These are phyloP conservation scores for Auanema sp. DNA, from an alignment of 2,888 invertebrate species.

Conservation along the genomic window DNA sequence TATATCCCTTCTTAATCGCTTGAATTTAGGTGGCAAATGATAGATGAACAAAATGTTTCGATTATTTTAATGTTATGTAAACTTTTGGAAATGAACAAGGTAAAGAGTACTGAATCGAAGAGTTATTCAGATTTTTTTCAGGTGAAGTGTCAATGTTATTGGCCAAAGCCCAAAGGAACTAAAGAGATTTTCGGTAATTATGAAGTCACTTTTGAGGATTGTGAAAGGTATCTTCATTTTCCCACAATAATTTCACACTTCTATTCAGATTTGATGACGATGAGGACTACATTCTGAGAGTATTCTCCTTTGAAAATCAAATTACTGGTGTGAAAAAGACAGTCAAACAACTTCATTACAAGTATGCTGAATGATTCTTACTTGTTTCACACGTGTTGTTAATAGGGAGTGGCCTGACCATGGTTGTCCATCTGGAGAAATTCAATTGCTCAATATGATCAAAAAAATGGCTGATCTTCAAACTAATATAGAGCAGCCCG, in stretches of 20 bases:
- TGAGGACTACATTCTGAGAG: slow-evolving; percentile 46
- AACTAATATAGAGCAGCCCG: slow-evolving; percentile 25
- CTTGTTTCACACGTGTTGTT: background rate
- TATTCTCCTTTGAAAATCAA: slow-evolving; percentile 37
- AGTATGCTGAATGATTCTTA: slow-evolving; percentile 11
- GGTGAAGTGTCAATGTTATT: slow-evolving; percentile 54
- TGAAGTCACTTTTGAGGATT: slow-evolving; percentile 41
- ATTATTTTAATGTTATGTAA: slow-evolving; percentile 57
- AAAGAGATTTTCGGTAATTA: slow-evolving; percentile 41
- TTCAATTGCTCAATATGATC: slow-evolving; percentile 53
- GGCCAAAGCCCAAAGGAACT: slow-evolving; percentile 42
- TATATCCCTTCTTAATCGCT: background rate
- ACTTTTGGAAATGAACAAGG: slow-evolving; percentile 47
- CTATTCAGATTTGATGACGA: slow-evolving; percentile 27
- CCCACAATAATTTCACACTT: background rate
- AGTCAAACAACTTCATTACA: slow-evolving; percentile 54
- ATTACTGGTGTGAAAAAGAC: slow-evolving; percentile 27
- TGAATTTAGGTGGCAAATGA: slow-evolving; percentile 52
- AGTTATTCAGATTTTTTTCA: slow-evolving; percentile 14
- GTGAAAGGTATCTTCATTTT: slow-evolving; percentile 25
- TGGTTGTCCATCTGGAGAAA: slow-evolving; percentile 51
- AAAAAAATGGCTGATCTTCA: slow-evolving; percentile 48
- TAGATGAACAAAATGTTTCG: slow-evolving; percentile 42
- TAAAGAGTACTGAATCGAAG: slow-evolving; percentile 8
- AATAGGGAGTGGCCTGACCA: slow-evolving; percentile 60